A percentile compares a stretch with the other conserved stretches of the same genome.
These are phyloP conservation scores for Hemicentrotus pulcherrimus DNA, from an alignment of 35 echinoderm and acorn worm genomes.

Conservation along the genomic window DNA sequence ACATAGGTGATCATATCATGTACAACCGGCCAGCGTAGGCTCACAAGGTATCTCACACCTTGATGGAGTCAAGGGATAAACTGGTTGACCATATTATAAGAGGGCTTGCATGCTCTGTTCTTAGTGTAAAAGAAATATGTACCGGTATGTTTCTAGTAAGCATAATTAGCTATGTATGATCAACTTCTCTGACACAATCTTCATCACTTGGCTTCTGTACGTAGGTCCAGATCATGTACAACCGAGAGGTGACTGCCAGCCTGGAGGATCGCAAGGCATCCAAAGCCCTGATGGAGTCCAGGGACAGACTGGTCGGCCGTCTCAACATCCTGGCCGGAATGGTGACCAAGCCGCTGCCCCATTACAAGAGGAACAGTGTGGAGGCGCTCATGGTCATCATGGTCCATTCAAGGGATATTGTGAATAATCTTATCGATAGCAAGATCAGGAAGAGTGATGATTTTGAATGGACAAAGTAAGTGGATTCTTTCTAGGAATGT, in stretches of 20 bases:
- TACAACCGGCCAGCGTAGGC: too few species aligned
- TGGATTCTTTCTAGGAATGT: too few species aligned
- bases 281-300: conserved; percentile 57
- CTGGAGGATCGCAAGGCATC: conserved; percentile 60
- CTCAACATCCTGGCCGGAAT: conserved; percentile 89
- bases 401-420: conserved; percentile 95
- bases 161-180: too few species aligned
- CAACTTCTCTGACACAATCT: too few species aligned
- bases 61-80: too few species aligned
- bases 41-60: too few species aligned
- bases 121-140: too few species aligned
- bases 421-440: conserved; percentile 78
- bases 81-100: too few species aligned
- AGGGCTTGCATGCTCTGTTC: too few species aligned
- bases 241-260: conserved; percentile 80
- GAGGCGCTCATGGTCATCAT: conserved; percentile 97
- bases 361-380: conserved; percentile 82
- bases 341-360: conserved; percentile 74
- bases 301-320: conserved; percentile 71
- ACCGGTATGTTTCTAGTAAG: too few species aligned
- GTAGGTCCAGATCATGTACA: conserved; percentile 99
- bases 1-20: too few species aligned
- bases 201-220: too few species aligned
- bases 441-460: conserved; percentile 78
- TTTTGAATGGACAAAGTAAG: conserved; percentile 98